phyloP scores from a whole-genome alignment of 2,888 invertebrate species.

The Hirtodrosophila duncani region DNA sequence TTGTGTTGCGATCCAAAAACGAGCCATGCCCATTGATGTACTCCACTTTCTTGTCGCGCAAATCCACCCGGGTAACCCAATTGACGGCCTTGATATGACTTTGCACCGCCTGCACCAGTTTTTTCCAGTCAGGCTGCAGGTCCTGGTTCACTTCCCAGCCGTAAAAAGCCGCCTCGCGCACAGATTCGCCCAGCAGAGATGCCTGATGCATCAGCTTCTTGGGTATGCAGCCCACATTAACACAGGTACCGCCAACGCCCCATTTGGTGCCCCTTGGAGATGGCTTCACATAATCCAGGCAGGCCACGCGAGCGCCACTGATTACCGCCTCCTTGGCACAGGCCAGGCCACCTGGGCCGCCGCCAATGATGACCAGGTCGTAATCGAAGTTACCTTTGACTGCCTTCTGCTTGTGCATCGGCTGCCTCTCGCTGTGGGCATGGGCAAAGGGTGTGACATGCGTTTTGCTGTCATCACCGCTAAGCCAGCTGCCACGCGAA shows the following conservation, averaged over 20 bases:
- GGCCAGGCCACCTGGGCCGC: constrained; percentile 96
- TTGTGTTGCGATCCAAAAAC: constrained; percentile 88
- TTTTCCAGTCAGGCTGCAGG: constrained; percentile 86
- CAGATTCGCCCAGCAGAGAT: constrained; percentile 89
- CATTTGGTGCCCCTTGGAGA: constrained; percentile 93
- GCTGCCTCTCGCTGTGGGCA: no score
- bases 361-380: constrained; percentile 96
- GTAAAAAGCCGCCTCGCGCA: constrained; percentile 89
- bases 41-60: constrained; percentile 93
- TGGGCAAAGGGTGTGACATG: no score
- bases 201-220: constrained; percentile 99
- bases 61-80: constrained; percentile 95
- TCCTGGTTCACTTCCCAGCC: constrained; percentile 86
- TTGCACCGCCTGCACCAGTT: constrained; percentile 87
- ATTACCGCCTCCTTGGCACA: constrained; percentile 93
- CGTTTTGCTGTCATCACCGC: no score
- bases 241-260: constrained; percentile 98
- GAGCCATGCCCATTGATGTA: constrained; percentile 90
- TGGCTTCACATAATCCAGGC: constrained; percentile 91
- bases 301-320: constrained; percentile 89
- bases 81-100: constrained; percentile 96
- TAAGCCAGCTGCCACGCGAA: no score
- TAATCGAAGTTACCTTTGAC: constrained; percentile 87
- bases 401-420: no score
- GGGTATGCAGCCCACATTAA: constrained; percentile 98